A percentile compares a stretch with the other conserved stretches of the same genome.
These are phyloP conservation scores for Morelia viridis DNA, from an alignment of 2,797 vertebrate species.

Conservation along the genomic window DNA sequence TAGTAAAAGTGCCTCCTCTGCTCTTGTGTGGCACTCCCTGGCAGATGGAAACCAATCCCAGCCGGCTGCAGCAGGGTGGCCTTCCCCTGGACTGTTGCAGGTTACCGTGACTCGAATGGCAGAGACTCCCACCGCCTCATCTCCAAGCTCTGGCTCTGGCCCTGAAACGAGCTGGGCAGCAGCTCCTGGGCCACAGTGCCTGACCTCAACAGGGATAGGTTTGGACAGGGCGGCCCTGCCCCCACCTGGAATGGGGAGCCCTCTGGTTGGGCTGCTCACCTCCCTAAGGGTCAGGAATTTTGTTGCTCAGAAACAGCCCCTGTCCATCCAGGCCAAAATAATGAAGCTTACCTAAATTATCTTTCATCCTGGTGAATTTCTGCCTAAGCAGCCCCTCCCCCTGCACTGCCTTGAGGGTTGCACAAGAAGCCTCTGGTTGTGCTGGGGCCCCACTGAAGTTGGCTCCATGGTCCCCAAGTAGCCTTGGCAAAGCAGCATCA, in stretches of 20 bases:
- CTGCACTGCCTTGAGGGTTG: background rate
- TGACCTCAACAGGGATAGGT: background rate
- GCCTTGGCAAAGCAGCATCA: too few species aligned
- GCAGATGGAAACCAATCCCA: background rate
- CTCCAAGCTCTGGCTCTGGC: background rate
- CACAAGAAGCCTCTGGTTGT: background rate
- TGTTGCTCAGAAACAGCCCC: background rate
- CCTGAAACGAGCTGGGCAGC: background rate
- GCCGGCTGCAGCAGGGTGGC: background rate
- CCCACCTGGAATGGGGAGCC: background rate
- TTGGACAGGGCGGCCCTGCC: too few species aligned
- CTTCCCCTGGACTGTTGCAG: background rate
- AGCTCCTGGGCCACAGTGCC: background rate
- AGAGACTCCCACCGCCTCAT: background rate
- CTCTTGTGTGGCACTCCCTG: too few species aligned
- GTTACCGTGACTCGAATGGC: background rate
- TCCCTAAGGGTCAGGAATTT: background rate
- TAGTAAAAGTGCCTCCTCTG: background rate
- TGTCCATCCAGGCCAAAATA: background rate
- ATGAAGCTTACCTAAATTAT: background rate
- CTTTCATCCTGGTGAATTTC: slow-evolving; percentile 1
- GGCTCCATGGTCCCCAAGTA: background rate
- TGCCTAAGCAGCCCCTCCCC: background rate
- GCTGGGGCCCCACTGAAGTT: background rate
- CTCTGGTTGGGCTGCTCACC: background rate